These are phyloP conservation scores for Entosphenus tridentatus DNA, from an alignment of 2,113 vertebrate genomes.

Conservation along the genomic window DNA sequence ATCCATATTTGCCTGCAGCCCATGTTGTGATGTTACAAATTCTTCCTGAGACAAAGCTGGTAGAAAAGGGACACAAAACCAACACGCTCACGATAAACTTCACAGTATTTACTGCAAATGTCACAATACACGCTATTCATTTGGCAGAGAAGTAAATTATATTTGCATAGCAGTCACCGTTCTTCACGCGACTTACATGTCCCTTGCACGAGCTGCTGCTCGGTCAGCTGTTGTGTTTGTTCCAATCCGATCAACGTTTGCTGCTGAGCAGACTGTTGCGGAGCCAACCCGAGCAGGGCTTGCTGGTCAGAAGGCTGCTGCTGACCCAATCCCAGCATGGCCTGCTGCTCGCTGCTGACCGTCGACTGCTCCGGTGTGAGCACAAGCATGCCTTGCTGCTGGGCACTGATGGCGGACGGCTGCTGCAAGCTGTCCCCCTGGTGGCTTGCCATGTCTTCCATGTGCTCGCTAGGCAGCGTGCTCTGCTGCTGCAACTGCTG, in stretches of 20 bases:
- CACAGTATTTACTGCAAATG: background rate
- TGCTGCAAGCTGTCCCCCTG: conserved; percentile 34
- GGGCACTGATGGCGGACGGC: conserved; percentile 16
- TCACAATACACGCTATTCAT: background rate
- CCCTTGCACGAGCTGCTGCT: conserved; percentile 43
- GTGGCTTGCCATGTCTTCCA: conserved; percentile 22
- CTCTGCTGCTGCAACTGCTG: conserved; percentile 68
- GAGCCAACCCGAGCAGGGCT: conserved; percentile 2
- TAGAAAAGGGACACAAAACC: background rate
- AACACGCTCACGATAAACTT: background rate
- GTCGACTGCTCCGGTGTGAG: conserved; percentile 4
- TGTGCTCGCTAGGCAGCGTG: conserved; percentile 28
- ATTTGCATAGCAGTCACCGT: background rate
- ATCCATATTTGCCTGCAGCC: conserved; percentile 46
- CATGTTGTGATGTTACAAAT: conserved; percentile 47
- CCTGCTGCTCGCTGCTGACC: conserved; percentile 25
- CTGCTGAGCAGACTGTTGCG: conserved; percentile 12
- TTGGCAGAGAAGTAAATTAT: background rate
- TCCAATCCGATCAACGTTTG: conserved; percentile 39
- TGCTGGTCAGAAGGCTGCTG: background rate
- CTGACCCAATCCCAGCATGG: conserved; percentile 49
- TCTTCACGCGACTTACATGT: conserved; percentile 29
- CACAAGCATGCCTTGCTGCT: conserved; percentile 2
- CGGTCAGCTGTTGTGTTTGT: conserved; percentile 33
- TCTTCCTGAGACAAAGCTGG: conserved; percentile 30